Conservation (phyloP, 35 echinoderm and acorn worm species). For the Ophiothrix spiculata region DNA sequence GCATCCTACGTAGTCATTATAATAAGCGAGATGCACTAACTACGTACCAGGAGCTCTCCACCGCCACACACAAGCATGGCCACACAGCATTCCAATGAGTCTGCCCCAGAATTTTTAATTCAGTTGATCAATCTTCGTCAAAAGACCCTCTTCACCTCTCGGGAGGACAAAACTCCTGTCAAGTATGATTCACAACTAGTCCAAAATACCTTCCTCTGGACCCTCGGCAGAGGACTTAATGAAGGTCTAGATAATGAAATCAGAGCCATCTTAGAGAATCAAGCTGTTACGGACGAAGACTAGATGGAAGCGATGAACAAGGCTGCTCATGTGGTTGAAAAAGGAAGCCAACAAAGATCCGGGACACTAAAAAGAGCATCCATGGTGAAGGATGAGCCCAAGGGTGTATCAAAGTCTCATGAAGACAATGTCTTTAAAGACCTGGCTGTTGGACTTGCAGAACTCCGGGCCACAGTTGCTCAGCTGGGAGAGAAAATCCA, state of each 20-base stretch:
- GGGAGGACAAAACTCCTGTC: neutral
- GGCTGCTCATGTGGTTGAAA: constrained; percentile 8
- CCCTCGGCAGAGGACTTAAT: constrained; percentile 26
- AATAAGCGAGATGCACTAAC: constrained; percentile 6
- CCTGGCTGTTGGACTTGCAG: neutral
- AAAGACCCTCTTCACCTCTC: neutral
- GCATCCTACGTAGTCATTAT: neutral
- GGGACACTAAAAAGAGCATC: neutral
- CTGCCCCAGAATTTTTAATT: constrained; percentile 18
- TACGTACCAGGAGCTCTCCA: constrained; percentile 20
- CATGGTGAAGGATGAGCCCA: neutral
- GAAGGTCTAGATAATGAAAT: constrained; percentile 17
- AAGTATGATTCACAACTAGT: constrained; percentile 17
- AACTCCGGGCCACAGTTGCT: neutral
- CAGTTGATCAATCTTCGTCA: too few species aligned
- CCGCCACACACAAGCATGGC: too few species aligned
- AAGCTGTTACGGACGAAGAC: constrained; percentile 30
- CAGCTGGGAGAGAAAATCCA: neutral
- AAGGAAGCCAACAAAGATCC: constrained; percentile 15
- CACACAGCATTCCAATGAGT: constrained; percentile 8
- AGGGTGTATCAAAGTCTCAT: neutral
- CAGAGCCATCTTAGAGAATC: neutral
- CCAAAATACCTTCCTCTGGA: constrained; percentile 32
- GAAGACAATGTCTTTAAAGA: neutral
- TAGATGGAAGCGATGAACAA: constrained; percentile 24